Conservation (phyloP, 2,113 vertebrate genomes). For the Campylomormyrus numenius region DNA sequence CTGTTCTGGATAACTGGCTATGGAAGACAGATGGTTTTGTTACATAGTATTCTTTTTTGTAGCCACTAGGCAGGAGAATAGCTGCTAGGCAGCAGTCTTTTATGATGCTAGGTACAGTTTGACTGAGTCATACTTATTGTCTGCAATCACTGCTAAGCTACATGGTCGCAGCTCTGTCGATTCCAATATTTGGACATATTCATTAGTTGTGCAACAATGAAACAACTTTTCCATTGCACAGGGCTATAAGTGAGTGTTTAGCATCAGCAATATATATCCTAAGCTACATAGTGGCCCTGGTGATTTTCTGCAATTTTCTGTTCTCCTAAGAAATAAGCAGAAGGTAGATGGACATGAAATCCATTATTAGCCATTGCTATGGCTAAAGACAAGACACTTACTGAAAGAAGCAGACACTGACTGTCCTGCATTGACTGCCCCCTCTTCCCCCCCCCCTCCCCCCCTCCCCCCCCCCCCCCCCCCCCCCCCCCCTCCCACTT, state of each 20-base stretch:
- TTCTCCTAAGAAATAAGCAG: background rate
- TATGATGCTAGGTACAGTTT: background rate
- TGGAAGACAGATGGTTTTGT: background rate
- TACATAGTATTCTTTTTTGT: background rate
- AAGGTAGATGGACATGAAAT: background rate
- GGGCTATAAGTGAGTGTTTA: background rate
- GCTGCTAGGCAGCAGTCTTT: background rate
- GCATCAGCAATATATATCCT: background rate
- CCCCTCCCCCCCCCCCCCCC: too few species aligned
- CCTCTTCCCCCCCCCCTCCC: too few species aligned
- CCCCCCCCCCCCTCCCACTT: too few species aligned
- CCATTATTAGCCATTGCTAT: background rate
- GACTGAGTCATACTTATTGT: background rate
- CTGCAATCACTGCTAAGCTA: background rate
- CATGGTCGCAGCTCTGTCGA: background rate
- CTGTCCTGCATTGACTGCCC: background rate
- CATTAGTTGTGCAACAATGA: background rate
- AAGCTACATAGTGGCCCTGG: background rate
- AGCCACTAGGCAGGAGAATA: background rate
- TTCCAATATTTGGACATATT: background rate
- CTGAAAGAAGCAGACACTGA: background rate
- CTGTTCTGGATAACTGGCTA: background rate
- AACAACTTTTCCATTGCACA: background rate
- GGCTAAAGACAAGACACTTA: background rate
- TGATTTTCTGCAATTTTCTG: background rate